Percentiles rank a stretch among this genome's conserved stretches.
These are phyloP conservation scores for Romanogobio albipinnatus DNA, from an alignment of 2,113 vertebrate species.

Conservation along the genomic window DNA sequence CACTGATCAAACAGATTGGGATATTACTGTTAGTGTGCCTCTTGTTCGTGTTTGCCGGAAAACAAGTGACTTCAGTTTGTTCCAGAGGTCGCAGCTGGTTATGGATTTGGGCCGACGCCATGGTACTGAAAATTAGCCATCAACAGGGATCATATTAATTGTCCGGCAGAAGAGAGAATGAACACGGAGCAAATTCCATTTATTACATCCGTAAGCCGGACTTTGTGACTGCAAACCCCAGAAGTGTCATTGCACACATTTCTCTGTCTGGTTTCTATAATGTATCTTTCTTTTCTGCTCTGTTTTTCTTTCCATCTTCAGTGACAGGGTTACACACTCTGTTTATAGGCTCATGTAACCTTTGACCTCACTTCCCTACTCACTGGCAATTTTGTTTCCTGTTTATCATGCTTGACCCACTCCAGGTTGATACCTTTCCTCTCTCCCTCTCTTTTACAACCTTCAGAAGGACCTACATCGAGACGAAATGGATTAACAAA, in stretches of 20 bases:
- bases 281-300: slow-evolving; percentile 53
- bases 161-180: slow-evolving; percentile 4
- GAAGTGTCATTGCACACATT: not conserved
- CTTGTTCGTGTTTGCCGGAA: not conserved
- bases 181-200: not conserved
- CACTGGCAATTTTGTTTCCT: slow-evolving; percentile 61
- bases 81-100: slow-evolving; percentile 8
- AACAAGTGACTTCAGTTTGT: slow-evolving; percentile 16
- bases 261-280: slow-evolving; percentile 8
- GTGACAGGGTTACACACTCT: slow-evolving; percentile 43
- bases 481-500: not conserved
- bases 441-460: not conserved
- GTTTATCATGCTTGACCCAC: slow-evolving; percentile 58
- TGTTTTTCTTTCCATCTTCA: slow-evolving; percentile 51
- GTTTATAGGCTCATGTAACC: slow-evolving; percentile 52
- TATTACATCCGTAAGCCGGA: not conserved
- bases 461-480: not conserved
- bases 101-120: not conserved
- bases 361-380: slow-evolving; percentile 61
- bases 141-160: slow-evolving; percentile 6
- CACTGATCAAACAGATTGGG: slow-evolving; percentile 28
- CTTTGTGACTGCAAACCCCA: not conserved
- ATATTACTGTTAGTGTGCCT: not conserved
- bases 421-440: not conserved
- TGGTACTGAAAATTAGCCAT: slow-evolving; percentile 6